Evolutionary conservation across 2,113 vertebrate genomes (phyloP), one percentile per base, ranked within the genome.

Genomic region (Helogale parvula): DNA sequence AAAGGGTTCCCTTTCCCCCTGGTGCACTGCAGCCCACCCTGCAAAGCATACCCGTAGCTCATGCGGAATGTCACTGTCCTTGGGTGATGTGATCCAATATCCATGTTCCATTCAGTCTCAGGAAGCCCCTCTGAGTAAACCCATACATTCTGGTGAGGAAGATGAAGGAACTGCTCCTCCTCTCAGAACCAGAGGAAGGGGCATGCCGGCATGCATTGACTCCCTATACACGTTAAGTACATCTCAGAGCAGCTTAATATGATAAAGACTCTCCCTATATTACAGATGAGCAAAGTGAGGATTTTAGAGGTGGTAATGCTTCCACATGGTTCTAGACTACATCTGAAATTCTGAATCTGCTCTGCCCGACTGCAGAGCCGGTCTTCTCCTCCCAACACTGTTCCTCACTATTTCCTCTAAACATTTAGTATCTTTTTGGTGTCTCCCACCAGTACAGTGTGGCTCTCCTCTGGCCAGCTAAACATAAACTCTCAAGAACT

Each of bases 131-230:
- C 68, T 27, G 11, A 57, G 33, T 63, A 21, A 90, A 12, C 1
- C 12, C 81, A 65, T 74, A 54, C 19, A 8, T n/a, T 57, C 27
- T 14, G 69, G 2, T 9, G 11, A 83, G 25, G 13, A 29, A 17
- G 21, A 29, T 63, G 38, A 31, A 77, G 57, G 33, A 90, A 17
- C 50, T 19, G 13, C 31, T 33, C 76, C 45, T 71, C 7, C 52
- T 41, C 33, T 45, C 33, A n/a, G 60, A 72, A 35, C 33, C 29
- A 72, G 83, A 82, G 7, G 11, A 3, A n/a, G 9, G 47, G 33
- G 11, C 5, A 0, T 68, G 54, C 23, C 25, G 38, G n/a, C 31
- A 5, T 17, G 13, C 6, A 11, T 3, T 50, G 29, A 4, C 23
- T 69, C 21, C 33, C n/a, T 38, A n/a, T 1, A 0, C 8, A 5